Evolutionary conservation across 2,797 vertebrate genomes (phyloP), one percentile per base, ranked within the genome.

Genomic region (Sus cebifrons): DNA sequence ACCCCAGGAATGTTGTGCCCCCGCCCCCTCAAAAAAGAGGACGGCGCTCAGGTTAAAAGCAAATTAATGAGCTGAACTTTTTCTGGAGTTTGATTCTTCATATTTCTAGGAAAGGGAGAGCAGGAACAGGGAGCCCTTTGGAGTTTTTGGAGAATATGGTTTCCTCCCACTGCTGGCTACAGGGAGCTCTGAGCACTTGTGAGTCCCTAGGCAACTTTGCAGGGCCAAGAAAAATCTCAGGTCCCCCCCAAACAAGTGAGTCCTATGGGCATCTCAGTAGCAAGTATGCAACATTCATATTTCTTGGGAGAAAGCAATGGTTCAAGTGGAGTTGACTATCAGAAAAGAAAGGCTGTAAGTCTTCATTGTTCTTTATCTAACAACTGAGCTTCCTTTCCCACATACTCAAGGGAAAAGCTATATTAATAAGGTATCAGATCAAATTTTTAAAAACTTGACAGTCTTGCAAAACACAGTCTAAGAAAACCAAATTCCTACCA

Each of bases 51-150:
- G 25, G 11, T 94, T 86, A 71, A 83, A 92, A 79, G 13, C 25
- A 86, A 96, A 96, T 88, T 86, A 91, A 71, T 90, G 62, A 36
- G 7, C 40, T 70, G 13, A 25, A 40, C 3, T 65, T 93, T 86
- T 12, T 75, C 4, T 85, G 36, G 62, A 64, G 15, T 90, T 77
- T 64, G 12, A 86, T 18, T 21, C 17, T 83, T 91, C 54, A 27
- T 23, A 73, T 94, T 73, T 29, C 40, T 13, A 54, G 25, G 40
- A 83, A 67, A 90, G 7, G 15, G 25, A 91, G 15, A 3, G 1
- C 52, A 25, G 36, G 25, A 13, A 4, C 58, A 27, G 64, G 9
- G 13, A 44, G 60, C 13, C 36, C 29, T 92, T 56, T 36, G 40
- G 62, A 79, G 5, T 52, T 67, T 65, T 84, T 58, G 56, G 64